Evolutionary conservation across 2,113 vertebrate genomes (phyloP).

Genomic region (Theristicus caerulescens): DNA sequence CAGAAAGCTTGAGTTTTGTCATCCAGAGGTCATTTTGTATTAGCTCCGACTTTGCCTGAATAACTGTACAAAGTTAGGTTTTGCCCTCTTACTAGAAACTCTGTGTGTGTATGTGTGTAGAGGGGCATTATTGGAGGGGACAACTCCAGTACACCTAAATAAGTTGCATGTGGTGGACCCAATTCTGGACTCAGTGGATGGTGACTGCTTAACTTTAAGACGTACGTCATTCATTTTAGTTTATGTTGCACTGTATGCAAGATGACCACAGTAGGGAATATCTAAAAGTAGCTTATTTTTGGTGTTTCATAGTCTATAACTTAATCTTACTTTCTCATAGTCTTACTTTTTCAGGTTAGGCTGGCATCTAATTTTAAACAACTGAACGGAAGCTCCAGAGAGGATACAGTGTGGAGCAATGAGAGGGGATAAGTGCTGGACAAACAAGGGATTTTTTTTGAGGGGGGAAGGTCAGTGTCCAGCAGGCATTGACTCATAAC

Average conservation of each 20-base stretch:
- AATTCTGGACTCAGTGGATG: background rate
- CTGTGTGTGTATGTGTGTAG: too few relatives aligned
- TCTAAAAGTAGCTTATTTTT: background rate
- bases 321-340: background rate
- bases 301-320: background rate
- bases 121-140: rapidly evolving
- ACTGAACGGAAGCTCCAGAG: background rate
- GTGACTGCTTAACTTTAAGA: background rate
- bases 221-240: background rate
- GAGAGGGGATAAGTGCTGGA: too few relatives aligned
- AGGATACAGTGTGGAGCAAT: background rate
- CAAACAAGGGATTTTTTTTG: background rate
- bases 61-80: background rate
- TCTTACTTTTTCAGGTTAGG: background rate
- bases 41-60: background rate
- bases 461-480: background rate
- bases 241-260: background rate
- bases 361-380: background rate
- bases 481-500: background rate
- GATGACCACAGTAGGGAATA: background rate
- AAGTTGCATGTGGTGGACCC: background rate
- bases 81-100: background rate
- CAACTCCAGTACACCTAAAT: background rate
- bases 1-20: background rate
- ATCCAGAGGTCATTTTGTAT: background rate